Evolutionary conservation across 2,113 vertebrate genomes (phyloP), one percentile per base, ranked within the genome.

Genomic region (Engraulis encrasicolus): DNA sequence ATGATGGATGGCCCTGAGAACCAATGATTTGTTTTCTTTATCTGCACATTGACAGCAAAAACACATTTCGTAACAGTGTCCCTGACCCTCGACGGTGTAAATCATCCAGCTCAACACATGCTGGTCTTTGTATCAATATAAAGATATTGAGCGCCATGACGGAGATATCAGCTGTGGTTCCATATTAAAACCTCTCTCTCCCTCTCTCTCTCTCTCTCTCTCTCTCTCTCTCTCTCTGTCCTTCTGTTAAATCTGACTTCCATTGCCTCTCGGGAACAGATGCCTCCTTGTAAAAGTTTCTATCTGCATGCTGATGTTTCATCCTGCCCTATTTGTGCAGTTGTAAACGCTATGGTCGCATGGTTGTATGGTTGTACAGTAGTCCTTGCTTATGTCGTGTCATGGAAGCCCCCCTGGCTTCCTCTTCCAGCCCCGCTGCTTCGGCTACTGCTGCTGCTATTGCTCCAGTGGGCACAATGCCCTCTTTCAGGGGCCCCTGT

Each of bases 231-330:
- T n/a, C n/a, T n/a, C n/a, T 45, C 40, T 45, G 40, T 45, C 27
- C 66, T 34, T 34, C 66, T 74, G 66, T 74, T 74, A 74, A 74
- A 34, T 34, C 66, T 74, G 31, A 34, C 5, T 74, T 34, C 66
- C 15, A 14, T 15, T 74, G 0, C 9, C 66, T 74, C 14, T 27
- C 17, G 66, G 66, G 66, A 74, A 0, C 66, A 74, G 66, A 2
- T 15, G 66, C 66, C 34, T 74, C 23, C 66, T 27, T 74, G 31
- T 74, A 74, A 74, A 74, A 15, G n/a, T n/a, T 15, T 14, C 31
- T 15, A 74, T 74, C 66, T 74, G 66, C 66, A 34, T 74, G 17
- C 34, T 74, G 66, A 74, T 74, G 31, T 74, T 74, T 31, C 66
- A 74, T 74, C 66, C 23, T 34, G 66, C 66, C 31, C 66, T 31